Base-by-base conservation (phyloP, 1,140 invertebrate species). In the Brachionus sp. region DNA sequence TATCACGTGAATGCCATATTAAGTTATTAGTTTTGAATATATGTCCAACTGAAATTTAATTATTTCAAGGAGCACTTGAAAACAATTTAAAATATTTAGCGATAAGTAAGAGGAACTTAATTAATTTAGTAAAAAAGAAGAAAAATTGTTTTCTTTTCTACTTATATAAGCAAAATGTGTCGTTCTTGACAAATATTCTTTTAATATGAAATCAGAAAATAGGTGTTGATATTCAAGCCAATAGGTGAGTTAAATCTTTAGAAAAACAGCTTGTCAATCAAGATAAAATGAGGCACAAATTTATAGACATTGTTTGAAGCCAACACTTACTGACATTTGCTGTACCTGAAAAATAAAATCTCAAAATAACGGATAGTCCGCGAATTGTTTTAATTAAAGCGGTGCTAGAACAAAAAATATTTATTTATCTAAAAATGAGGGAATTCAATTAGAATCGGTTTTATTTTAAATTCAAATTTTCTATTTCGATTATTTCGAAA, bases 381-480 rank as follows among this genome's bases (percentile, higher is more conserved):
- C 12, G 66, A 70, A 37, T 19, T 0, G 6, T n/a, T 70, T 70
- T 19, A 70, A 70, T 70, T 37, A 39, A 37, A 23, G 16, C 35
- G 37, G 66, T 10, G 37, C 4, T 70, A 16, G 33, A 39, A 39
- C n/a, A 39, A 66, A 66, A 33, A 33, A 35, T 66, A 39, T 70
- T 70, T 70, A 70, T 70, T 70, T 70, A 70, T 70, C 66, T 70
- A 37, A 70, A 70, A 70, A 23, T 19, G 13, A 70, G 33, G 9
- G 37, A 42, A 37, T 42, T 70, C 19, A 70, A 70, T 70, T 70
- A 70, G n/a, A 16, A 39, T 9, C 66, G 33, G 66, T 16, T 39
- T 19, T 70, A 19, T 70, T 70, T 70, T 9, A 39, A 70, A 70
- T 70, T 70, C 35, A 70, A 70, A 42, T 70, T 70, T 70, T 39